phyloP scores from a whole-genome alignment of 2,888 invertebrate genomes.

The Eucera pruinosa region DNA sequence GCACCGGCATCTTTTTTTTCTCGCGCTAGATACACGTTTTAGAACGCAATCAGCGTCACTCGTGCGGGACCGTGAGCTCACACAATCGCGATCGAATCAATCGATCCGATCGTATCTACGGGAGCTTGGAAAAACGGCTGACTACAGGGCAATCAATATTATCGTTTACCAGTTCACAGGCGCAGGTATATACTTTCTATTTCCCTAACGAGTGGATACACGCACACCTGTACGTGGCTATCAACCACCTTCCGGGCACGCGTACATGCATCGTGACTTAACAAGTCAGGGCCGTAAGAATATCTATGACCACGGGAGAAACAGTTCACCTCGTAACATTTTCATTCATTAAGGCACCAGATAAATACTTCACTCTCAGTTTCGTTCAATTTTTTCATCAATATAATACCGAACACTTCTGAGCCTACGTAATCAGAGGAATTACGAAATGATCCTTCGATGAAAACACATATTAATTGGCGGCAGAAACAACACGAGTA shows the following conservation, averaged over 20 bases:
- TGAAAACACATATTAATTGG: not conserved
- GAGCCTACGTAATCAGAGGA: not conserved
- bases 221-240: slow-evolving; percentile 52
- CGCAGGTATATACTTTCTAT: slow-evolving; percentile 64
- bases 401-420: not conserved
- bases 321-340: slow-evolving; percentile 19
- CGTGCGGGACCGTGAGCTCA: slow-evolving; percentile 70
- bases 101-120: slow-evolving; percentile 66
- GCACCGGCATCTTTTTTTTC: slow-evolving; percentile 56
- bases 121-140: slow-evolving; percentile 60
- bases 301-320: not conserved
- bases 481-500: not conserved
- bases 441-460: not conserved
- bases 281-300: slow-evolving; percentile 42
- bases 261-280: slow-evolving; percentile 32
- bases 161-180: slow-evolving; percentile 62
- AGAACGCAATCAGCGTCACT: slow-evolving; percentile 71
- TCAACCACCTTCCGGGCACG: slow-evolving; percentile 54
- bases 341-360: slow-evolving; percentile 12
- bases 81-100: slow-evolving; percentile 67
- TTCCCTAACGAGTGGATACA: slow-evolving; percentile 57
- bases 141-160: slow-evolving; percentile 63
- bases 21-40: slow-evolving; percentile 64
- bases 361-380: not conserved
- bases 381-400: not conserved